phyloP scores from a whole-genome alignment of 2,113 vertebrate genomes.

The Microcebus ravelobensis region DNA sequence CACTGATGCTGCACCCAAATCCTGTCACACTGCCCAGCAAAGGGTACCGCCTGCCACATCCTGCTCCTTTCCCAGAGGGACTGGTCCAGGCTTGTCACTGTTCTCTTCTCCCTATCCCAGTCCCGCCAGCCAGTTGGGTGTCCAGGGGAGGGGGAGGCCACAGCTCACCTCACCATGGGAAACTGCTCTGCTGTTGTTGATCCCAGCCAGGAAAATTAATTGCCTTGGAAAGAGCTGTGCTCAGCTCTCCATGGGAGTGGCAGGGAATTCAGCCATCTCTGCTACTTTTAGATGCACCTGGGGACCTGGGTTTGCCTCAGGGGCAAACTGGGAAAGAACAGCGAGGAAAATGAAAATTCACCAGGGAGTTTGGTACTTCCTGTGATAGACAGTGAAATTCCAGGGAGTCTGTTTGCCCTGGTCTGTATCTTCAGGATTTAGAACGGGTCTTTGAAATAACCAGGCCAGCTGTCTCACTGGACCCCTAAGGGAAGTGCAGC shows the following conservation, averaged over 20 bases:
- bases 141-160: not conserved
- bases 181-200: not conserved
- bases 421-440: not conserved
- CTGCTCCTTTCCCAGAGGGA: not conserved
- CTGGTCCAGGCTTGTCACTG: not conserved
- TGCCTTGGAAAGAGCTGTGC: not conserved
- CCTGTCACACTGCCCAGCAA: not conserved
- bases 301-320: not conserved
- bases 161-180: slow-evolving; percentile 57
- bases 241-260: not conserved
- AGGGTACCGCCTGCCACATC: not conserved
- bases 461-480: not conserved
- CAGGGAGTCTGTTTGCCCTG: not conserved
- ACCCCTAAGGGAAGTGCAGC: not conserved
- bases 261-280: not conserved
- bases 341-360: not conserved
- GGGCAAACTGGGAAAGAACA: not conserved
- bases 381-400: too few species aligned
- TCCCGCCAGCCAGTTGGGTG: slow-evolving; percentile 8
- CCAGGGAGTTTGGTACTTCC: not conserved
- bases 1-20: not conserved
- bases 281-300: slow-evolving; percentile 23
- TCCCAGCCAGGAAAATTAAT: slow-evolving; percentile 49
- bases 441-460: not conserved
- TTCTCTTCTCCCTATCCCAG: not conserved